Conservation (phyloP, 92 coral and sea anemone genomes). For the Palythoa heliodiscus region DNA sequence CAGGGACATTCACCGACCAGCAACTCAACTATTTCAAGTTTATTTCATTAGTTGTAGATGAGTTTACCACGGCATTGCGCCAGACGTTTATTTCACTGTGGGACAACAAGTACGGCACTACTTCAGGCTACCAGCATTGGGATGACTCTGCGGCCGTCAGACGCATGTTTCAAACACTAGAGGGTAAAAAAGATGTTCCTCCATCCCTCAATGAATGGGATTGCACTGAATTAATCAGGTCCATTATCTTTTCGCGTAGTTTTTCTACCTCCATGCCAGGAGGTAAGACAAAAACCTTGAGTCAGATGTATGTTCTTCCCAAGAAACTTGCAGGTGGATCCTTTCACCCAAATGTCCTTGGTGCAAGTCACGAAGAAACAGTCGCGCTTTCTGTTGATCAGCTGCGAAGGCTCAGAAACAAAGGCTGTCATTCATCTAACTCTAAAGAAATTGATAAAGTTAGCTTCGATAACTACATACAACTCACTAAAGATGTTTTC, state of each 20-base stretch:
- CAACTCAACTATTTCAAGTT: conserved; percentile 61
- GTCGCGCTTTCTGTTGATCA: too few species aligned
- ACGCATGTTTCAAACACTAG: conserved; percentile 25
- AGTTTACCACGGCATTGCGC: conserved; percentile 58
- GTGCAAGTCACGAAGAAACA: conserved; percentile 45
- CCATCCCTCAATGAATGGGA: conserved; percentile 50
- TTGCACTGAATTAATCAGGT: conserved; percentile 36
- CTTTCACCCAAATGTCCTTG: conserved; percentile 44
- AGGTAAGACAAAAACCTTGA: conserved; percentile 30
- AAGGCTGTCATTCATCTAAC: conserved; percentile 44
- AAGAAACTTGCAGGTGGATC: conserved; percentile 7
- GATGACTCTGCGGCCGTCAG: conserved; percentile 62
- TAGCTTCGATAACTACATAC: conserved; percentile 28
- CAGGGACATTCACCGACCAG: conserved; percentile 28
- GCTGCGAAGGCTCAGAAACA: conserved; percentile 51
- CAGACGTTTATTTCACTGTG: conserved; percentile 59
- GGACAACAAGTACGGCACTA: conserved; percentile 48
- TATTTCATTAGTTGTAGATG: conserved; percentile 54
- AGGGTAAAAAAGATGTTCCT: not conserved
- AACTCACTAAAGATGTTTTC: conserved; percentile 52
- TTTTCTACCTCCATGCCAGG: not conserved
- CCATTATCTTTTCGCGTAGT: conserved; percentile 25
- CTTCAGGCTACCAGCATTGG: conserved; percentile 55
- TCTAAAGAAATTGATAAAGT: conserved; percentile 41
- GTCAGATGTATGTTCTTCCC: conserved; percentile 36